These are phyloP conservation scores for Bathynomus jamesi DNA, from an alignment of 1,140 invertebrate species.

Conservation along the genomic window DNA sequence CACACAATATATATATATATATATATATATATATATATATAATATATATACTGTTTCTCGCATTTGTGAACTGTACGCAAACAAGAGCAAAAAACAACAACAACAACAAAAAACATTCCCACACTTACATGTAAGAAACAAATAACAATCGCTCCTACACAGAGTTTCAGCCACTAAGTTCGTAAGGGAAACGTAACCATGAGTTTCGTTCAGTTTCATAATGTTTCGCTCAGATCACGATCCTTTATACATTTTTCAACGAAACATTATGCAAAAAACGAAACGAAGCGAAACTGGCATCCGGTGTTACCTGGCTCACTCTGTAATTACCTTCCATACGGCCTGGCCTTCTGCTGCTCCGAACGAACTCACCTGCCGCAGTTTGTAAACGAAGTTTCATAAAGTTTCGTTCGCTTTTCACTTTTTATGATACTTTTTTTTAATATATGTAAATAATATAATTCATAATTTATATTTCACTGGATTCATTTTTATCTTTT, in stretches of 20 bases:
- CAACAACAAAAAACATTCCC: background rate
- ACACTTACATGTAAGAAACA: background rate
- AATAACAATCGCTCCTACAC: background rate
- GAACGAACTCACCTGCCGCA: background rate
- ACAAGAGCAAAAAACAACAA: too few relatives aligned
- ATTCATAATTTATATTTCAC: background rate
- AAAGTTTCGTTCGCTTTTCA: too few relatives aligned
- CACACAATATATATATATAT: background rate
- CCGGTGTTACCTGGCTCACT: background rate
- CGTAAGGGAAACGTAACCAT: background rate
- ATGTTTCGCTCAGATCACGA: background rate
- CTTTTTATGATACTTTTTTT: too few relatives aligned
- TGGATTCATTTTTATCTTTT: too few relatives aligned
- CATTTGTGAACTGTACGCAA: too few relatives aligned
- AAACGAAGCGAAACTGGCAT: background rate
- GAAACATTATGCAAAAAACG: too few relatives aligned
- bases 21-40: constrained; percentile 3
- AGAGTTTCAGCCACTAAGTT: background rate
- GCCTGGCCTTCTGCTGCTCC: background rate
- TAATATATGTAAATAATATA: background rate
- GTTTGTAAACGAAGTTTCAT: background rate
- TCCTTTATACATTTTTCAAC: background rate
- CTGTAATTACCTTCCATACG: background rate
- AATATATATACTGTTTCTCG: constrained; percentile 1
- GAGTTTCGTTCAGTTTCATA: background rate